A percentile compares a stretch with the other conserved stretches of the same genome.
These are phyloP conservation scores for Thecophora atra DNA, from an alignment of 2,888 invertebrate species.

Conservation along the genomic window DNA sequence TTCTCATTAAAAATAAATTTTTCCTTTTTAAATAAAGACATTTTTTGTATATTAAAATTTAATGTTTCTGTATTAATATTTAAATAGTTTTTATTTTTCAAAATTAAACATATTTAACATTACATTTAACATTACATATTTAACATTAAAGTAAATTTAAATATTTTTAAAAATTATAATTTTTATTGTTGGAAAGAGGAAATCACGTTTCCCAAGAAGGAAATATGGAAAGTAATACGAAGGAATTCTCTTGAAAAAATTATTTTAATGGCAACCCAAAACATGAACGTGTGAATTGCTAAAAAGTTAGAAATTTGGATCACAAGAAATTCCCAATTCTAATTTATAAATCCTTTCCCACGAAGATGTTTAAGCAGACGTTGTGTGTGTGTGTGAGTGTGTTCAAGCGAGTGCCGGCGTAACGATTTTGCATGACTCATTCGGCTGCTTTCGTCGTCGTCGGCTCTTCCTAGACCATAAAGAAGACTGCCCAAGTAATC, in stretches of 20 bases:
- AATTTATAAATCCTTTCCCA: background rate
- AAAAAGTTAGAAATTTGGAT: conserved; percentile 5
- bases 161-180: no score
- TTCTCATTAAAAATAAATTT: no score
- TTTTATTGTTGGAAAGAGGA: no score
- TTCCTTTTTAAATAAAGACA: no score
- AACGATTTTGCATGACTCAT: conserved; percentile 24
- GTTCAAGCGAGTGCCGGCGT: background rate
- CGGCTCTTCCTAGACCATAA: conserved; percentile 22
- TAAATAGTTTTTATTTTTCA: no score
- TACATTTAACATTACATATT: no score
- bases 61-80: no score
- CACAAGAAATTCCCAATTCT: conserved; percentile 22
- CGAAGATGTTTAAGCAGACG: background rate
- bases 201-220: no score
- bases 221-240: no score
- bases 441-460: conserved; percentile 18
- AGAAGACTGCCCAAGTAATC: conserved; percentile 2
- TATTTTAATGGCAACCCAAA: background rate
- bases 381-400: background rate
- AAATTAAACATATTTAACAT: no score
- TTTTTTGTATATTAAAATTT: no score
- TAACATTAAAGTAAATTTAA: no score
- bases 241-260: background rate
- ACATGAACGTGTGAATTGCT: background rate